Conservation (phyloP, 2,888 invertebrate species). For the Lamellibrachia satsuma region DNA sequence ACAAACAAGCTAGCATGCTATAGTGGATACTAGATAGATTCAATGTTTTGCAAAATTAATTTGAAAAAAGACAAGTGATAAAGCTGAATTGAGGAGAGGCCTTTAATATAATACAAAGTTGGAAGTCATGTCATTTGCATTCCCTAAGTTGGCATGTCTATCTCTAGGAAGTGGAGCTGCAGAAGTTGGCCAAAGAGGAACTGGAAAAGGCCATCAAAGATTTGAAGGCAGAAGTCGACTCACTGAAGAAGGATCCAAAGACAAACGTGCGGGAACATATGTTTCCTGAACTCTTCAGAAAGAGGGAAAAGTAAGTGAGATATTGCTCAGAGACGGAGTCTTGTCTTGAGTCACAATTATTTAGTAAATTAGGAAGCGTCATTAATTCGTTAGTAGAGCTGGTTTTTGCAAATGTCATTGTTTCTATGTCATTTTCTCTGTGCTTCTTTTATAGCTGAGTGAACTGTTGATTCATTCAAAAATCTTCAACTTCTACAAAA, state of each 20-base stretch:
- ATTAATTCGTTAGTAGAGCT: background rate
- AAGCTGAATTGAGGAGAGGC: background rate
- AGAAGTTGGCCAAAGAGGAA: constrained; percentile 52
- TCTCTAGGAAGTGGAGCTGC: constrained; percentile 59
- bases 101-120: background rate
- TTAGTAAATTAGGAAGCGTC: background rate
- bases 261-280: constrained; percentile 58
- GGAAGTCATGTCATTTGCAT: background rate
- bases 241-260: constrained; percentile 47
- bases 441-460: too few relatives aligned
- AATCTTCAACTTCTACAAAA: too few relatives aligned
- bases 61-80: too few relatives aligned
- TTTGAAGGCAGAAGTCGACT: constrained; percentile 50
- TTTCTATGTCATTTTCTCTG: background rate
- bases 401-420: background rate
- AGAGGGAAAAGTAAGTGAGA: constrained; percentile 54
- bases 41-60: background rate
- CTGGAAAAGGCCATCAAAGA: constrained; percentile 45
- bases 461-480: too few relatives aligned
- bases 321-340: background rate
- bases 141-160: background rate
- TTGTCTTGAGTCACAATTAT: background rate
- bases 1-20: too few relatives aligned
- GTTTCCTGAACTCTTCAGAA: constrained; percentile 62
- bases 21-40: too few relatives aligned